Evolutionary conservation across 1,140 invertebrate genomes (phyloP).

Genomic region (Diuraphis noxia): DNA sequence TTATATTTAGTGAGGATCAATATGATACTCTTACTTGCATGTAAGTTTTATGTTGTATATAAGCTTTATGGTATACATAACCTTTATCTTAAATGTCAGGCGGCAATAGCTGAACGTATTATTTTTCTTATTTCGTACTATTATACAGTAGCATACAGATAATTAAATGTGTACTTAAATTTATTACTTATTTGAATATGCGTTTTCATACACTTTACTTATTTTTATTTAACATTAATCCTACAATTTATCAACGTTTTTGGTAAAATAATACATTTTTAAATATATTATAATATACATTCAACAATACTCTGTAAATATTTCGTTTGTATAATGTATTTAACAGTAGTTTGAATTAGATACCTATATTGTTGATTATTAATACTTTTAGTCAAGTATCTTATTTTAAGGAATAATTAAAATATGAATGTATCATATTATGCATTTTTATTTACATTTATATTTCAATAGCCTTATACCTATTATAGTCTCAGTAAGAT

Average conservation of each 20-base stretch:
- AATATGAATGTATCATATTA: too few relatives aligned
- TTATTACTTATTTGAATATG: neutral
- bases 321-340: too few relatives aligned
- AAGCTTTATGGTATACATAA: slow-evolving; percentile 18
- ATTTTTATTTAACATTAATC: neutral
- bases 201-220: neutral
- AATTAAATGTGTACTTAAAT: neutral
- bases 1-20: neutral
- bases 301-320: too few relatives aligned
- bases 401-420: too few relatives aligned
- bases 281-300: too few relatives aligned
- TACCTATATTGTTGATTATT: too few relatives aligned
- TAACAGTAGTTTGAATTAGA: too few relatives aligned
- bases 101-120: slow-evolving; percentile 16
- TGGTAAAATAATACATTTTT: neutral
- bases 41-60: slow-evolving; percentile 38
- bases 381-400: too few relatives aligned
- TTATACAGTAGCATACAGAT: neutral
- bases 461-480: neutral
- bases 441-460: neutral
- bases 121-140: neutral
- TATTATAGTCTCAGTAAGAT: too few relatives aligned
- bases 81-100: slow-evolving; percentile 50
- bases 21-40: neutral
- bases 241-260: neutral